These are phyloP conservation scores for Oxytorus armatus DNA, from an alignment of 2,888 invertebrate species.

Conservation along the genomic window DNA sequence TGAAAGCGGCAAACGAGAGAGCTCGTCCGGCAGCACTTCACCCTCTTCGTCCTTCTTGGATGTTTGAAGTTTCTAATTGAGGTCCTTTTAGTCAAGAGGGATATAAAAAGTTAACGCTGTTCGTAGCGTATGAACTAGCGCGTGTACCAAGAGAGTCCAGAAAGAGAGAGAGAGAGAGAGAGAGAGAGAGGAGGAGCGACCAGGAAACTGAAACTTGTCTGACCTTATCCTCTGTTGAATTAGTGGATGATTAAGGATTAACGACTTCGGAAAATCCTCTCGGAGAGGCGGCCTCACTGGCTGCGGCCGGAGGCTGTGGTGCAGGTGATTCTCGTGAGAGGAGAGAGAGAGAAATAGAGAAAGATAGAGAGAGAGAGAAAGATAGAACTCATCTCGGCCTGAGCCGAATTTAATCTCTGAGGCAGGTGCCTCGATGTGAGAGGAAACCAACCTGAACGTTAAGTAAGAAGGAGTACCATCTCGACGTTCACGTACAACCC, in stretches of 20 bases:
- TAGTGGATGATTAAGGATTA: slow-evolving; percentile 75
- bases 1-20: not conserved
- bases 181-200: slow-evolving; percentile 34
- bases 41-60: slow-evolving; percentile 11
- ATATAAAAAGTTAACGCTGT: slow-evolving; percentile 55
- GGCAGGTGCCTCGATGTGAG: slow-evolving; percentile 61
- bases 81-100: slow-evolving; percentile 46
- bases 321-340: slow-evolving; percentile 45
- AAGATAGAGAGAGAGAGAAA: slow-evolving; percentile 41
- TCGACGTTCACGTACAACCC: slow-evolving; percentile 47
- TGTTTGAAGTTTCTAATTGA: slow-evolving; percentile 62
- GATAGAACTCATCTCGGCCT: slow-evolving; percentile 56
- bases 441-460: slow-evolving; percentile 63
- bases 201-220: slow-evolving; percentile 70
- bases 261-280: slow-evolving; percentile 68
- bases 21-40: slow-evolving; percentile 14
- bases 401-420: slow-evolving; percentile 70
- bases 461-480: slow-evolving; percentile 69
- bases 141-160: slow-evolving; percentile 2
- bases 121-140: slow-evolving; percentile 10
- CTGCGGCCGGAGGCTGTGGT: slow-evolving; percentile 54
- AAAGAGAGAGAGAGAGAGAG: slow-evolving; percentile 6
- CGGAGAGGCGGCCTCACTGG: slow-evolving; percentile 40
- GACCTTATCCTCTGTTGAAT: slow-evolving; percentile 70
- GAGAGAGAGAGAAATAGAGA: slow-evolving; percentile 7